Percentiles rank a stretch among this genome's conserved stretches.
phyloP scores from a whole-genome alignment of 2,113 vertebrate species.

The Rhabdomys dilectus region DNA sequence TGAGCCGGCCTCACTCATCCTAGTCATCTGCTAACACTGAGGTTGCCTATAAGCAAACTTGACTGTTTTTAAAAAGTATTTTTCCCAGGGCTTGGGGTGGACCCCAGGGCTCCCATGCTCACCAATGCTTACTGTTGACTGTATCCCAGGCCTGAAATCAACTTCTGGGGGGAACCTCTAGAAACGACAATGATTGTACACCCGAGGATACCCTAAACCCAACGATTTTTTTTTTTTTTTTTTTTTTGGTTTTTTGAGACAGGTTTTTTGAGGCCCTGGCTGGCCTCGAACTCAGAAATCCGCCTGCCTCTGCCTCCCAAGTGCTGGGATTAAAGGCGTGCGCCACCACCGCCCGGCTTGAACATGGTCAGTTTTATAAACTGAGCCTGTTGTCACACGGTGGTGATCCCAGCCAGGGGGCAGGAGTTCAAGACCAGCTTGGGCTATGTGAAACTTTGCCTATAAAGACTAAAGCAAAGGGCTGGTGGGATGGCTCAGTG shows the following conservation, averaged over 20 bases:
- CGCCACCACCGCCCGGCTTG: too few species aligned
- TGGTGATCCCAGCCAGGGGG: neutral
- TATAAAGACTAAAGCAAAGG: neutral
- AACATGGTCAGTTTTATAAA: neutral
- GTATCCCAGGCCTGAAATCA: neutral
- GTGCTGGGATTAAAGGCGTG: too few species aligned
- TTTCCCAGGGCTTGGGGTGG: neutral
- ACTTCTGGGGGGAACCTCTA: neutral
- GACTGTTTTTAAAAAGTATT: neutral
- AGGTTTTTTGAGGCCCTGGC: too few species aligned
- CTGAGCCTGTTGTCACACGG: neutral
- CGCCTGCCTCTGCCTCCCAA: too few species aligned
- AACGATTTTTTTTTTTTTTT: too few species aligned
- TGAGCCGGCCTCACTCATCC: neutral
- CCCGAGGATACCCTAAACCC: neutral
- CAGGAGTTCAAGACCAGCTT: too few species aligned
- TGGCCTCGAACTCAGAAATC: too few species aligned
- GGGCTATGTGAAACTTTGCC: neutral
- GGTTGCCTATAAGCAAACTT: neutral
- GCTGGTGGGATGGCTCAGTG: neutral
- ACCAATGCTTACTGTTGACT: neutral
- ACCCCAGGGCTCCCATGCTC: neutral
- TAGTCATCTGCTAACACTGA: neutral
- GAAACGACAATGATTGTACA: neutral
- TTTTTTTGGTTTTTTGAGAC: too few species aligned